Conservation (phyloP, 2,797 vertebrate genomes). For the Rhadinocentrus ornatus region DNA sequence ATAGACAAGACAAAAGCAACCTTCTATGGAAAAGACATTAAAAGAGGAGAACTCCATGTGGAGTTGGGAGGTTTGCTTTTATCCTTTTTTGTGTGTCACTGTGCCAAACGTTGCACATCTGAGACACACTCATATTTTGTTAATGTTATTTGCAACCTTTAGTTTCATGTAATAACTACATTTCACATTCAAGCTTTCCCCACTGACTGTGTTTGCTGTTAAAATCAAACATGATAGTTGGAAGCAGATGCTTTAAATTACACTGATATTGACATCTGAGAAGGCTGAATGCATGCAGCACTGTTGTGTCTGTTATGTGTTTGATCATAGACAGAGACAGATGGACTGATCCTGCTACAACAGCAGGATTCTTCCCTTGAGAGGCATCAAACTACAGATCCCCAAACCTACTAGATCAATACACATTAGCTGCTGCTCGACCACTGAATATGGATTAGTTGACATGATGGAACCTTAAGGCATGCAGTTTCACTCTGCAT, state of each 20-base stretch:
- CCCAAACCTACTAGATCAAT: conserved; percentile 71
- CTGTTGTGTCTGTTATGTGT: conserved; percentile 28
- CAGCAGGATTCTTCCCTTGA: conserved; percentile 62
- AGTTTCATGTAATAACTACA: not conserved
- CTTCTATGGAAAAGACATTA: conserved; percentile 51
- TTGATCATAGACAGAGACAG: conserved; percentile 61
- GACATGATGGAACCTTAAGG: conserved; percentile 54
- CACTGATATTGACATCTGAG: conserved; percentile 19
- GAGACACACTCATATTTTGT: not conserved
- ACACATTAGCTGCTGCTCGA: conserved; percentile 72
- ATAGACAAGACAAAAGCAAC: conserved; percentile 12
- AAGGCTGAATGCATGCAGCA: conserved; percentile 8
- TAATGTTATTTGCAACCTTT: not conserved
- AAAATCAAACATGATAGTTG: conserved; percentile 5
- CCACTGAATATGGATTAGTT: conserved; percentile 61
- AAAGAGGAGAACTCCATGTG: conserved; percentile 46
- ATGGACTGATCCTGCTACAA: conserved; percentile 58
- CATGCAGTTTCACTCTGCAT: not conserved
- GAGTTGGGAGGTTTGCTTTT: conserved; percentile 32
- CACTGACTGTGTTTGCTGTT: not conserved
- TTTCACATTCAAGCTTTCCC: not conserved
- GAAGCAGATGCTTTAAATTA: conserved; percentile 28
- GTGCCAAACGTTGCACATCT: conserved; percentile 17
- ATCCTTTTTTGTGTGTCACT: conserved; percentile 12
- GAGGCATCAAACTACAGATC: conserved; percentile 62